phyloP scores from a whole-genome alignment of 2,113 vertebrate genomes.

The Pristiophorus japonicus region DNA sequence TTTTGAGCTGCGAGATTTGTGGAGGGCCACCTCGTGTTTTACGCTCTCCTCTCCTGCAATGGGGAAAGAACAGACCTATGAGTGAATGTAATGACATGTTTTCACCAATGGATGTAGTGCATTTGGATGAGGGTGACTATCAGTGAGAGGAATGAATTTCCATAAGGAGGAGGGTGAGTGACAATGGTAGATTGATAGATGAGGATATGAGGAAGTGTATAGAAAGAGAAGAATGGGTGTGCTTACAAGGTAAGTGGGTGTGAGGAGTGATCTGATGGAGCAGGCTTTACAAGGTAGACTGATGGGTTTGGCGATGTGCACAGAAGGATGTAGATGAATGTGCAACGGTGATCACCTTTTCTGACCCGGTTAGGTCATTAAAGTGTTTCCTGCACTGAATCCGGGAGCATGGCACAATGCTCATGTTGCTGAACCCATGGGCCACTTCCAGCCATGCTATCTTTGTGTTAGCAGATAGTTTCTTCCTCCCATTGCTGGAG shows the following conservation, averaged over 20 bases:
- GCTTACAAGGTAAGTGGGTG: too few relatives aligned
- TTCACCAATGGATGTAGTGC: too few relatives aligned
- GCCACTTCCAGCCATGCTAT: neutral
- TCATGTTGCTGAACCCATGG: neutral
- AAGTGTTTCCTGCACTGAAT: neutral
- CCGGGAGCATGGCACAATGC: neutral
- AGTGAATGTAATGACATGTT: too few relatives aligned
- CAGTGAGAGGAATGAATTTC: too few relatives aligned
- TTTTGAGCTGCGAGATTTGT: neutral
- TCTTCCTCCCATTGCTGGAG: neutral
- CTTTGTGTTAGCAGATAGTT: neutral
- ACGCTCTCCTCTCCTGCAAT: neutral
- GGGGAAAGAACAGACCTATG: too few relatives aligned
- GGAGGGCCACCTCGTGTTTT: neutral
- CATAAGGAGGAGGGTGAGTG: too few relatives aligned
- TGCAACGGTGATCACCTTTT: neutral
- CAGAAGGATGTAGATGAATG: neutral
- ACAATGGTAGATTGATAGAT: too few relatives aligned
- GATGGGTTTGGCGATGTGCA: neutral
- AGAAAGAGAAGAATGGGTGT: too few relatives aligned
- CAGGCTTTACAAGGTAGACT: neutral
- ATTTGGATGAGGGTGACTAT: too few relatives aligned
- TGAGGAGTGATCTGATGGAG: too few relatives aligned
- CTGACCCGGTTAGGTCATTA: neutral
- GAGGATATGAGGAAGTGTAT: too few relatives aligned